Evolutionary conservation across 1,140 invertebrate species (phyloP), one percentile per base, ranked within the genome.

Genomic region (Dendrolimus punctatus): DNA sequence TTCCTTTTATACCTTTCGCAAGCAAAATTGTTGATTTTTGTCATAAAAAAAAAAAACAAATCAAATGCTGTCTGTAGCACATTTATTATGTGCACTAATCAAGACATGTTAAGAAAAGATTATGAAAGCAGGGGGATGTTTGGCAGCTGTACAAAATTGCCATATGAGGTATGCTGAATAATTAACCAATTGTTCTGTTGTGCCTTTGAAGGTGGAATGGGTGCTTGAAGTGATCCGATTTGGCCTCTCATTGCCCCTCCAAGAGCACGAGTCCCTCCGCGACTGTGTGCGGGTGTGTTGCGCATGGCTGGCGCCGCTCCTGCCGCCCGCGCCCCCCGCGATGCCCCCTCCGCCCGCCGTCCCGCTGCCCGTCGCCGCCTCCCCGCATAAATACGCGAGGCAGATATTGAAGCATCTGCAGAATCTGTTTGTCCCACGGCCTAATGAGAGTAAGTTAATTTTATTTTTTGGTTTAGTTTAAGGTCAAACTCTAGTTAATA

Each of bases 281-380:
- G 97, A 99, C 82, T 99, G 97, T 86, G 97, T 99, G 6, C 96
- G 95, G 83, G 93, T 99, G 36, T 99, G 99, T 76, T 99, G 96
- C 83, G 97, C 99, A 71, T 99, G 98, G 98, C 84, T 99, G 38
- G 93, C 94, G 0, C 94, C 96, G 1, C 87, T 98, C 49, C 91
- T 97, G 65, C 93, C 95, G 2, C 85, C 87, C 45, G 94, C 84
- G 85, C 94, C 69, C 6, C 72, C 95, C 95, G 64, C 60, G 76
- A 88, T 56, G 38, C 72, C 80, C 6, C 94, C 95, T 2, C 95
- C 95, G 68, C 89, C 94, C 53, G 93, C 92, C 64, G 94, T 98
- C 23, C 97, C 97, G 1, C 91, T 91, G 68, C 96, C 96, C 3
- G 92, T 99, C 8, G 88, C 92, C 41, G 93, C 96, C 49, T 95